Percentiles rank a stretch among this genome's conserved stretches.
These are phyloP conservation scores for Notolabrus celidotus DNA, from an alignment of 2,797 vertebrate species.

Conservation along the genomic window DNA sequence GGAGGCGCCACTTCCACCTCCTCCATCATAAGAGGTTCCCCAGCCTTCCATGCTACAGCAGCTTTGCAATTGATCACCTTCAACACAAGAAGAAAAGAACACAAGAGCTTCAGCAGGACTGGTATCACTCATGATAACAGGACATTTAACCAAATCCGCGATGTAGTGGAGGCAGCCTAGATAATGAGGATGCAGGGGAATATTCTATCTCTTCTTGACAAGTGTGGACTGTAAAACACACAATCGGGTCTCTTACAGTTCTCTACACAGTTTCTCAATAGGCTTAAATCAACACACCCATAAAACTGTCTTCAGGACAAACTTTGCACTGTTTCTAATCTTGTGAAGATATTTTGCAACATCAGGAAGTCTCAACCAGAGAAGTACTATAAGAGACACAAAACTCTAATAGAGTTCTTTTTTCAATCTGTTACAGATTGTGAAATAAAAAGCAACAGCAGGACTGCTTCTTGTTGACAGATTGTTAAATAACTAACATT, in stretches of 20 bases:
- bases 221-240: background rate
- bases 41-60: slow-evolving; percentile 92
- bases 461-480: background rate
- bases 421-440: background rate
- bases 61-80: slow-evolving; percentile 93
- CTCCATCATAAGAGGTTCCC: slow-evolving; percentile 90
- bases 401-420: background rate
- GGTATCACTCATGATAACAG: background rate
- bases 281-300: background rate
- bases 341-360: background rate
- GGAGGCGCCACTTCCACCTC: slow-evolving; percentile 93
- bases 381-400: background rate
- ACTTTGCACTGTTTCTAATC: background rate
- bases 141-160: background rate
- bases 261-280: no score
- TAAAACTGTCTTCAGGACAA: background rate
- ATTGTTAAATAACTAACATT: no score
- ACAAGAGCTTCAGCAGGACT: slow-evolving; percentile 7
- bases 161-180: background rate
- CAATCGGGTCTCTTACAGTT: background rate
- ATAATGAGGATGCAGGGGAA: background rate
- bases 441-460: background rate
- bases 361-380: background rate
- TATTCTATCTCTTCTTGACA: background rate
- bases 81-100: slow-evolving; percentile 42